Evolutionary conservation across 2,797 vertebrate genomes (phyloP).

Genomic region (Garrulus glandarius): DNA sequence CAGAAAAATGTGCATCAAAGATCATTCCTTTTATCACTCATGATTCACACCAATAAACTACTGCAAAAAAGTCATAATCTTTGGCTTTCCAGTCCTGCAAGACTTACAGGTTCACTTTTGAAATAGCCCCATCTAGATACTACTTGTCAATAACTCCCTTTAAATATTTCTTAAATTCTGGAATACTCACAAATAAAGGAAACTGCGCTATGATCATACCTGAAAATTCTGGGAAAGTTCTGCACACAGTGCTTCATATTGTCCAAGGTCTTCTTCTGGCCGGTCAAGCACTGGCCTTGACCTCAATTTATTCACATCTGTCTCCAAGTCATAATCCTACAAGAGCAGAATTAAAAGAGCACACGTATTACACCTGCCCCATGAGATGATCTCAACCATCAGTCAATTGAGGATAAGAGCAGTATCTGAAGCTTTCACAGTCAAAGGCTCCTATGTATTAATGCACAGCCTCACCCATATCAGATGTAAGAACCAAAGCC

Average conservation of each 20-base stretch:
- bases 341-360: neutral
- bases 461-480: neutral
- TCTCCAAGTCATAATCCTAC: slow-evolving; percentile 88
- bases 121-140: neutral
- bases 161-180: neutral
- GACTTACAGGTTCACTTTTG: neutral
- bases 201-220: slow-evolving; percentile 47
- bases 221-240: slow-evolving; percentile 79
- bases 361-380: neutral
- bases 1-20: neutral
- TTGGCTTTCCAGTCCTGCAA: neutral
- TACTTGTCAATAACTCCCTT: neutral
- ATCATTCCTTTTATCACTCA: neutral
- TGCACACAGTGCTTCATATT: slow-evolving; percentile 78
- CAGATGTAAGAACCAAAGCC: neutral
- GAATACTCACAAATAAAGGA: neutral
- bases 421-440: neutral
- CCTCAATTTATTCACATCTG: slow-evolving; percentile 78
- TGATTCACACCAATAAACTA: neutral
- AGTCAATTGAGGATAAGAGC: neutral
- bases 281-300: slow-evolving; percentile 74
- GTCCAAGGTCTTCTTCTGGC: slow-evolving; percentile 75
- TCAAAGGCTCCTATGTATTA: neutral
- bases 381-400: neutral
- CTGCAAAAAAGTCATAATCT: neutral